These are phyloP conservation scores for Spilarctia lutea DNA, from an alignment of 2,888 invertebrate species.

Conservation along the genomic window DNA sequence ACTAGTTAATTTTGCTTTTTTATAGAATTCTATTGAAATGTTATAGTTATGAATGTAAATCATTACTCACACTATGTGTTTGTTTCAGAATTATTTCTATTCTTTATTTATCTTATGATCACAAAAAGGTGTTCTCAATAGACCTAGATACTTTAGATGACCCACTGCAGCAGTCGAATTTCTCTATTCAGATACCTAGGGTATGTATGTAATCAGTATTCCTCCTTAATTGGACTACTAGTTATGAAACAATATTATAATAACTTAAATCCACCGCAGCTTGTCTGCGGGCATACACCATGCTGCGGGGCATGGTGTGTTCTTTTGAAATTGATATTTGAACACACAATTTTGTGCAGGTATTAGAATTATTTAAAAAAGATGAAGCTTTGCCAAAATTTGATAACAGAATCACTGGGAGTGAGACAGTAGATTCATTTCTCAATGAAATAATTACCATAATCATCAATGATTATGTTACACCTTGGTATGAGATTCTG, in stretches of 20 bases:
- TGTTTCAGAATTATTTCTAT: slow-evolving; percentile 73
- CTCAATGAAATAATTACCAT: slow-evolving; percentile 94
- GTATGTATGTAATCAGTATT: slow-evolving; percentile 65
- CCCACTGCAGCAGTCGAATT: slow-evolving; percentile 78
- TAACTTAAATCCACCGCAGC: no score
- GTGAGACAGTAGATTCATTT: slow-evolving; percentile 94
- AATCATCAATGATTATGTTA: slow-evolving; percentile 93
- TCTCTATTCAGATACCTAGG: slow-evolving; percentile 75
- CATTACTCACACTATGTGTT: background rate
- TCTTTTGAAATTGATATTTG: background rate
- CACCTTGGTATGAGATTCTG: slow-evolving; percentile 90
- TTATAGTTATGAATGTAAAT: no score
- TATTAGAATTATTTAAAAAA: slow-evolving; percentile 72
- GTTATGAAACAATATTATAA: no score
- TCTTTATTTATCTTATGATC: slow-evolving; percentile 76
- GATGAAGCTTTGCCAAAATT: slow-evolving; percentile 68
- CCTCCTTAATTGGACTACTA: background rate
- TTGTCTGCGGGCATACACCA: no score
- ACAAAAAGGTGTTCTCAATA: slow-evolving; percentile 72
- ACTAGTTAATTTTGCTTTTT: background rate
- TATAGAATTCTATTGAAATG: background rate
- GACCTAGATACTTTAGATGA: slow-evolving; percentile 81
- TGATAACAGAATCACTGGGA: slow-evolving; percentile 91
- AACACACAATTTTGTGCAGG: slow-evolving; percentile 58
- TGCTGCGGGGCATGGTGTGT: no score